phyloP scores from a whole-genome alignment of 2,888 invertebrate genomes.

The Nebria salina region DNA sequence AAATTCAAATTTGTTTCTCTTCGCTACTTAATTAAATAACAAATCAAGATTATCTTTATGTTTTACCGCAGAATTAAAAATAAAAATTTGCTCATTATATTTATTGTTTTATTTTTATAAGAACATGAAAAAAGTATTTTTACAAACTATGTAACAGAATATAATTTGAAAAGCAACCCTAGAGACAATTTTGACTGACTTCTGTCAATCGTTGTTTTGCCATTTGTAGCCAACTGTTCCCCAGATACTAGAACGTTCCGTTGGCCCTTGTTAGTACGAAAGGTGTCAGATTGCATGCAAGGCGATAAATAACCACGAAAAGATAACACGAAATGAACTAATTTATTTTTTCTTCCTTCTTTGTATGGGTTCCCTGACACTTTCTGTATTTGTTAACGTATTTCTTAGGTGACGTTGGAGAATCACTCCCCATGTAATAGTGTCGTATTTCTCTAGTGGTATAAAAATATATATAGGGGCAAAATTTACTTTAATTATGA shows the following conservation, averaged over 20 bases:
- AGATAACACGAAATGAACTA: slow-evolving; percentile 1
- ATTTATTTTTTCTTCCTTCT: slow-evolving; percentile 13
- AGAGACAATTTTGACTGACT: neutral
- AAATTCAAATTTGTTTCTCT: neutral
- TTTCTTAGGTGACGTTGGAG: slow-evolving; percentile 5
- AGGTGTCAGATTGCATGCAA: slow-evolving; percentile 42
- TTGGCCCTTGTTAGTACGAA: slow-evolving; percentile 32
- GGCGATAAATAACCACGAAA: slow-evolving; percentile 33
- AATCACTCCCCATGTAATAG: slow-evolving; percentile 16
- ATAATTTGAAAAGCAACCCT: neutral
- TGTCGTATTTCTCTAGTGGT: slow-evolving; percentile 18
- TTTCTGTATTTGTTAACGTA: slow-evolving; percentile 38
- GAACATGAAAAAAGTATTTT: too few relatives aligned
- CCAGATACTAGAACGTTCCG: neutral
- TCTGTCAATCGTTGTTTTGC: slow-evolving; percentile 27
- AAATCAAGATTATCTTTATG: slow-evolving; percentile 22
- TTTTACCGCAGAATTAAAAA: slow-evolving; percentile 15
- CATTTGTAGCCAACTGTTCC: slow-evolving; percentile 33
- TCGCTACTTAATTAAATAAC: slow-evolving; percentile 22
- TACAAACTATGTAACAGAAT: neutral
- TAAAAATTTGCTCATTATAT: slow-evolving; percentile 32
- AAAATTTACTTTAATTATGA: slow-evolving; percentile 35
- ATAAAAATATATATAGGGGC: slow-evolving; percentile 36
- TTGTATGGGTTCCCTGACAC: slow-evolving; percentile 16
- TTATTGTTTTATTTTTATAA: slow-evolving; percentile 11